Evolutionary conservation across 2,113 vertebrate species (phyloP).

Genomic region (Ammodytes dubius): DNA sequence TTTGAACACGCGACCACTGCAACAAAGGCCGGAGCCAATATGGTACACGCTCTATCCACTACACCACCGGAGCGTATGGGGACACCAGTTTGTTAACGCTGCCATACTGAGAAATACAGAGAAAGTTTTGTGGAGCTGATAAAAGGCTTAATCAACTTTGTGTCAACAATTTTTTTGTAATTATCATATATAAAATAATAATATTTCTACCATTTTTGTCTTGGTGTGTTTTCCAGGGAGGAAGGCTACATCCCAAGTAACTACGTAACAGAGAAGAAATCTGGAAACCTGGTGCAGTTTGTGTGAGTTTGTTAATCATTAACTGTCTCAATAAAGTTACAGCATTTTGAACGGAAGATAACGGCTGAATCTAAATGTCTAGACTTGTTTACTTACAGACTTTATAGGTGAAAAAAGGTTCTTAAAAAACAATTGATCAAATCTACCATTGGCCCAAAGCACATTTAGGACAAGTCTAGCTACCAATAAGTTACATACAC

Average conservation of each 20-base stretch:
- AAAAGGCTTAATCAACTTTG: too few species aligned
- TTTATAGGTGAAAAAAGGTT: too few species aligned
- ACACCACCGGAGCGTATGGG: too few species aligned
- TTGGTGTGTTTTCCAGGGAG: conserved; percentile 78
- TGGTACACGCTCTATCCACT: too few species aligned
- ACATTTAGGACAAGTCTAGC: background rate
- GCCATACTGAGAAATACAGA: too few species aligned
- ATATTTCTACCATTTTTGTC: background rate
- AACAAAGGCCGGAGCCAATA: too few species aligned
- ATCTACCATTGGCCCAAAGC: background rate
- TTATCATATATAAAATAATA: too few species aligned
- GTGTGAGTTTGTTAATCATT: conserved; percentile 85
- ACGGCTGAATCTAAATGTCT: background rate
- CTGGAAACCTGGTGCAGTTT: conserved; percentile 91
- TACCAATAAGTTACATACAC: background rate
- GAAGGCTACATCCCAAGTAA: conserved; percentile 97
- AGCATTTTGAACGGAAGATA: background rate
- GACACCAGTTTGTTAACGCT: too few species aligned
- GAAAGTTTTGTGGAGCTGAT: too few species aligned
- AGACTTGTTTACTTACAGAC: background rate
- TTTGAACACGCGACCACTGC: too few species aligned
- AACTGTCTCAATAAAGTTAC: background rate
- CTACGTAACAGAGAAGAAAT: conserved; percentile 92
- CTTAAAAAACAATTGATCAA: background rate
- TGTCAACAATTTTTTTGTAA: too few species aligned